Evolutionary conservation across 1,140 invertebrate species (phyloP), one percentile per base, ranked within the genome.

Genomic region (Helicoverpa armigera): DNA sequence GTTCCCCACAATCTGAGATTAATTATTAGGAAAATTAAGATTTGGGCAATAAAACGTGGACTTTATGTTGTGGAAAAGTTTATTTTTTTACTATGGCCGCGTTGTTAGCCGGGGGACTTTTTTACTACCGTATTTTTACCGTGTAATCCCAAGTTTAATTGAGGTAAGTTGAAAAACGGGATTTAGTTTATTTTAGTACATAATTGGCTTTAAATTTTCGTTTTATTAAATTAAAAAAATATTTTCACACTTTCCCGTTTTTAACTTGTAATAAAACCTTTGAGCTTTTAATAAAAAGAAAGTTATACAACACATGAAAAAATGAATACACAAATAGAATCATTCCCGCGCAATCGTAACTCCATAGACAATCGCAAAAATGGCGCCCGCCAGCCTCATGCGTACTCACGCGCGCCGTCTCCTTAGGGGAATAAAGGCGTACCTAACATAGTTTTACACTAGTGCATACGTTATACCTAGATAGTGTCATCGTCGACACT

Each of bases 1-100:
- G 35, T 63, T 56, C 18, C 51, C 63, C 51, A 58, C 65, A 78
- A 69, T 78, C 13, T 78, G 65, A 78, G 31, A 69, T 78, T 78
- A 69, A 78, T 78, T 78, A 78, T 67, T 69, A 69, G 74, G 63
- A 54, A 78, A 69, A 78, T 78, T 78, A 78, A 69, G 53, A 69
- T 78, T 78, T 77, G 23, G 18, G 61, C 56, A 77, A 65, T 77
- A 77, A 65, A 77, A 77, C 14, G 74, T 23, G n/a, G 53, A 48
- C 54, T 61, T 75, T 75, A 74, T 74, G 56, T 60, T 60, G 51
- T 56, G 69, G 69, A 72, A 72, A 72, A 72, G 69, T 72, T 69
- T 56, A 70, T 70, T 72, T 72, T 72, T 72, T 72, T 72, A 72
- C 54, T 72, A 56, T 72, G 29, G 14, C 23, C 12, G 23, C 23